phyloP scores from a whole-genome alignment of 2,113 vertebrate genomes.

The Cnemophilus loriae region DNA sequence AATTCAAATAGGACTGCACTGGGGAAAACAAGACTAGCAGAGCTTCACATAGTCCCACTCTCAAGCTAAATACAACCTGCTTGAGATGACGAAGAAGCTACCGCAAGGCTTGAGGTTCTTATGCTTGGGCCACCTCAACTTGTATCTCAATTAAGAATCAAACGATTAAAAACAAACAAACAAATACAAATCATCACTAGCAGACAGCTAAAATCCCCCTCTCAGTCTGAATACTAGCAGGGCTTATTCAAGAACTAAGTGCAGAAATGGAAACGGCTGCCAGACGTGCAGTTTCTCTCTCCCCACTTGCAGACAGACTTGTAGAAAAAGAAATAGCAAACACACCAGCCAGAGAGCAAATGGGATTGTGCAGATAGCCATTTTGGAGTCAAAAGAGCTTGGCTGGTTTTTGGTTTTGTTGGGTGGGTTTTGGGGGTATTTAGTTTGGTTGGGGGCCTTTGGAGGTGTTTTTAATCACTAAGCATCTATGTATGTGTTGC shows the following conservation, averaged over 20 bases:
- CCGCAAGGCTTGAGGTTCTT: neutral
- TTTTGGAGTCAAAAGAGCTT: neutral
- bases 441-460: neutral
- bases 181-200: neutral
- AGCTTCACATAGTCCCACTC: neutral
- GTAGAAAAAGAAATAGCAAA: neutral
- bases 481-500: rapidly evolving
- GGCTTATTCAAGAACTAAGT: neutral
- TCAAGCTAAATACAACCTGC: neutral
- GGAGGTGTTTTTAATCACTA: neutral
- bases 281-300: neutral
- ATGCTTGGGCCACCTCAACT: neutral
- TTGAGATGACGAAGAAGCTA: neutral
- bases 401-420: rapidly evolving
- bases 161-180: neutral
- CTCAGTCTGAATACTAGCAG: neutral
- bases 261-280: neutral
- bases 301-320: neutral
- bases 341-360: neutral
- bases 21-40: neutral
- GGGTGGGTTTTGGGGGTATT: neutral
- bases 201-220: neutral
- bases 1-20: neutral
- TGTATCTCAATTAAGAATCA: neutral
- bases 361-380: neutral